Evolutionary conservation across 1,140 invertebrate genomes (phyloP).

Genomic region (Macrobrachium rosenbergii): DNA sequence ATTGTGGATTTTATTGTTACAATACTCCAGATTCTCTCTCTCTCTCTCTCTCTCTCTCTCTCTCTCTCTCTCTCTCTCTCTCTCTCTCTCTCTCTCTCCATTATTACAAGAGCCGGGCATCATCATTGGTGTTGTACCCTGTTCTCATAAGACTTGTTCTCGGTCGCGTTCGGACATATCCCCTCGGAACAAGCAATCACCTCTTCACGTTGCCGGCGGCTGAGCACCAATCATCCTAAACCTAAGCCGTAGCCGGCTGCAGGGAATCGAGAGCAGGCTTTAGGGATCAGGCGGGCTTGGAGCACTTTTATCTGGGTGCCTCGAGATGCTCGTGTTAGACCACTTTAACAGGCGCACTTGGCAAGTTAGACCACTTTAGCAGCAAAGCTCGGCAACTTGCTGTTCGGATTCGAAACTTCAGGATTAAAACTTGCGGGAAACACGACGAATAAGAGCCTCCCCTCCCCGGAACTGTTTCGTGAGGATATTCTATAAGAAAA

Average conservation of each 20-base stretch:
- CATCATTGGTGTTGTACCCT: too few species aligned
- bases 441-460: background rate
- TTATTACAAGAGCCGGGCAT: too few species aligned
- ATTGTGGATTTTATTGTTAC: too few species aligned
- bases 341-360: conserved; percentile 43
- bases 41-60: too few species aligned
- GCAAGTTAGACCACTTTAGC: conserved; percentile 25
- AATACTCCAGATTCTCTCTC: too few species aligned
- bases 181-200: background rate
- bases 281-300: conserved; percentile 45
- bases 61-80: too few species aligned
- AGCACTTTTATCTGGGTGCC: conserved; percentile 44
- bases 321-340: conserved; percentile 18
- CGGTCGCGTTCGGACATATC: background rate
- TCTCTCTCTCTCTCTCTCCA: too few species aligned
- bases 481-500: too few species aligned
- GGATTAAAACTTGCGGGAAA: conserved; percentile 29
- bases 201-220: background rate
- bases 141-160: too few species aligned
- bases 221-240: background rate
- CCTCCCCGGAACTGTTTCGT: too few species aligned
- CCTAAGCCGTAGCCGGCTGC: conserved; percentile 10
- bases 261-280: conserved; percentile 19
- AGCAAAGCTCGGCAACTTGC: conserved; percentile 5
- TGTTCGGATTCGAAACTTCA: conserved; percentile 39